A percentile compares a stretch with the other conserved stretches of the same genome.
phyloP scores from a whole-genome alignment of 1,140 invertebrate genomes.

The Halictus rubicundus region DNA sequence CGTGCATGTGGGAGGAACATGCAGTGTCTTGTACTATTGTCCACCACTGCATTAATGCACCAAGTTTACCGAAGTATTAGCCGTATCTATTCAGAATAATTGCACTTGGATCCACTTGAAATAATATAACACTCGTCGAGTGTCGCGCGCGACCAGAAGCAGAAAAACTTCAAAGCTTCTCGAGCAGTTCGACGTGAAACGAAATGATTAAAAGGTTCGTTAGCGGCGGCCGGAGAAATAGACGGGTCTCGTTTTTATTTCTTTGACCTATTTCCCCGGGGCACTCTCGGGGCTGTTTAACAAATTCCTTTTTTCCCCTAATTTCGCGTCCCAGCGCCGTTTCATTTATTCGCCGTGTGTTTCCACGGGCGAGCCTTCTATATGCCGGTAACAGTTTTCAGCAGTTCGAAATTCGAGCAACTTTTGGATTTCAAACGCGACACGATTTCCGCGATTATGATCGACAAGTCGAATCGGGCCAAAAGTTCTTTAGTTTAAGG shows the following conservation, averaged over 20 bases:
- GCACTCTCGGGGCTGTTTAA: not conserved
- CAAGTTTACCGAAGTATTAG: not conserved
- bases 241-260: conserved; percentile 6
- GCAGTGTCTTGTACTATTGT: not conserved
- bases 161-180: not conserved
- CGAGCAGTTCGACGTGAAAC: not conserved
- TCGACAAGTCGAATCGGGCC: not conserved
- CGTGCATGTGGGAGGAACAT: too few species aligned
- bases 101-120: not conserved
- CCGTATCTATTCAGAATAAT: not conserved
- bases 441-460: not conserved
- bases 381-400: too few species aligned
- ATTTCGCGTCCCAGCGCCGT: not conserved
- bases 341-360: not conserved
- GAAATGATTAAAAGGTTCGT: conserved; percentile 24
- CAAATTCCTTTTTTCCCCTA: not conserved
- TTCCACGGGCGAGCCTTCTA: not conserved
- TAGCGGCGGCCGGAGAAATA: not conserved
- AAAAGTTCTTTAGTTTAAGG: not conserved
- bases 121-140: not conserved
- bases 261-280: conserved; percentile 1
- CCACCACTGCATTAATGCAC: not conserved
- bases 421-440: not conserved
- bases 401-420: not conserved
- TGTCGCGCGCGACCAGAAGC: not conserved